Conservation (phyloP, 2,888 invertebrate genomes). For the Camponotus fellah region DNA sequence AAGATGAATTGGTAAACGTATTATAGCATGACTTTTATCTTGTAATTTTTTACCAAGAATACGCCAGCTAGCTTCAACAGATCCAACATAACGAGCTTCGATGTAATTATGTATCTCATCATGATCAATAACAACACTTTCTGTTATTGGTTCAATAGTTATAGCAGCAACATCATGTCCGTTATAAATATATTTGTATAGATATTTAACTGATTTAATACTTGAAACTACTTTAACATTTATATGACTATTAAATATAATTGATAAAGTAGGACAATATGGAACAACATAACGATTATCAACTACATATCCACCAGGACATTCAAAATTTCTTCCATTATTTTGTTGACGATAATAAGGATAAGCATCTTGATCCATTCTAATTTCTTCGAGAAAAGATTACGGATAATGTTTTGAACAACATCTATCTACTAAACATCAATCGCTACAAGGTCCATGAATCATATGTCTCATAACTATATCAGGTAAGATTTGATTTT, state of each 20-base stretch:
- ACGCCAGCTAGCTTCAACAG: conserved; percentile 29
- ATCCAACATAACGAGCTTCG: conserved; percentile 49
- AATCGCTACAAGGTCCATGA: conserved; percentile 80
- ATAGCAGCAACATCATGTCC: conserved; percentile 72
- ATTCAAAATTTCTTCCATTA: too few relatives aligned
- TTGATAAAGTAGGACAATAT: too few relatives aligned
- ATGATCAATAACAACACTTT: conserved; percentile 24
- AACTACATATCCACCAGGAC: too few relatives aligned
- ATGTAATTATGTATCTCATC: conserved; percentile 18
- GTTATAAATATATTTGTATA: conserved; percentile 72
- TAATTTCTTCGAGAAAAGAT: too few relatives aligned
- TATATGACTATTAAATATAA: too few relatives aligned
- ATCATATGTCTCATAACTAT: conserved; percentile 80
- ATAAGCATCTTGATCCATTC: too few relatives aligned
- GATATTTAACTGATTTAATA: too few relatives aligned
- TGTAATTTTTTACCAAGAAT: conserved; percentile 52
- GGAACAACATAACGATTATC: too few relatives aligned
- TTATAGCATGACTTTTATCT: conserved; percentile 56
- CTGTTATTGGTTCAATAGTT: conserved; percentile 35
- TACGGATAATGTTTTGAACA: too few relatives aligned
- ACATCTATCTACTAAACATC: background rate
- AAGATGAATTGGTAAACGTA: conserved; percentile 48
- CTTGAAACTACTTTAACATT: too few relatives aligned
- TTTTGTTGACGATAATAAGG: too few relatives aligned
- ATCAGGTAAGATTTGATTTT: conserved; percentile 74